Conservation (phyloP, 2,888 invertebrate genomes). For the Papilio protenor region DNA sequence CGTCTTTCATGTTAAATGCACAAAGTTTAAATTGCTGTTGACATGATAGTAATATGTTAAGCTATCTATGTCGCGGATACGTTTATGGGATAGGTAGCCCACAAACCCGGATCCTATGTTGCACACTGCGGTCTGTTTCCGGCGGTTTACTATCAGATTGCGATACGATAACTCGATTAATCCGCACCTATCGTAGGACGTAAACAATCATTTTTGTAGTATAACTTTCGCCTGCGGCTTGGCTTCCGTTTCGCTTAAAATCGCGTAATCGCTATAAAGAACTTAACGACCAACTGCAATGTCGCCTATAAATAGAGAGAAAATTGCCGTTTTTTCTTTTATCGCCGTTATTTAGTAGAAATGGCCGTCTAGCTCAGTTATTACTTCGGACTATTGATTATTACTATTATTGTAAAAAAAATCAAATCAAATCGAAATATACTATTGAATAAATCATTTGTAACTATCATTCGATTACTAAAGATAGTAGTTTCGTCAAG, state of each 20-base stretch:
- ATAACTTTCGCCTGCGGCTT: constrained; percentile 6
- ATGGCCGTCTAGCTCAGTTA: background rate
- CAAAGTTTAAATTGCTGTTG: constrained; percentile 42
- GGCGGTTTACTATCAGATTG: constrained; percentile 51
- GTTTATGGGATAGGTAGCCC: constrained; percentile 60
- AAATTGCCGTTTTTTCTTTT: background rate
- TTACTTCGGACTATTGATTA: no score
- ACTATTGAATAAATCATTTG: no score
- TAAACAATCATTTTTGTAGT: constrained; percentile 20
- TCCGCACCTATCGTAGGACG: constrained; percentile 19
- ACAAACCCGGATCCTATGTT: constrained; percentile 69
- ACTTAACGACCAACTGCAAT: background rate
- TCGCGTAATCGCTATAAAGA: constrained; percentile 5
- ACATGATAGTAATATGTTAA: constrained; percentile 17
- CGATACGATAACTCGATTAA: constrained; percentile 42
- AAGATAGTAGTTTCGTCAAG: no score
- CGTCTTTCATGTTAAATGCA: background rate
- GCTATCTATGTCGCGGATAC: constrained; percentile 48
- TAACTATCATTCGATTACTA: no score
- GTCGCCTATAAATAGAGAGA: background rate
- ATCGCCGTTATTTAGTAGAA: background rate
- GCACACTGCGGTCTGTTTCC: constrained; percentile 61
- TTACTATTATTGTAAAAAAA: no score
- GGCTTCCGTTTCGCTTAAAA: constrained; percentile 16
- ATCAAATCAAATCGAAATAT: no score